These are phyloP conservation scores for Bombus picipes DNA, from an alignment of 1,140 invertebrate genomes.

Conservation along the genomic window DNA sequence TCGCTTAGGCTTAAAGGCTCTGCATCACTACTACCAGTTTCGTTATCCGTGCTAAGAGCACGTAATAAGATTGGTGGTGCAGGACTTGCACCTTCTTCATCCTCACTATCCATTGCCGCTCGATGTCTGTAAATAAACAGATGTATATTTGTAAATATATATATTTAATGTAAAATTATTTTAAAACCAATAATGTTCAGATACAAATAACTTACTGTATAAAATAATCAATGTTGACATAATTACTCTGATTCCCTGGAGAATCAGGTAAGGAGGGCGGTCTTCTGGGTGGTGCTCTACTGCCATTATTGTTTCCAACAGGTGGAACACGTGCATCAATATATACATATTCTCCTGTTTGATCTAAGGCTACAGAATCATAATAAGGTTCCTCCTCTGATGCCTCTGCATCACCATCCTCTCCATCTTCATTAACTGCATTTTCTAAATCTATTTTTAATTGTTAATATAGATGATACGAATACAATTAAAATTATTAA, in stretches of 20 bases:
- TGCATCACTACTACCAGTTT: conserved; percentile 81
- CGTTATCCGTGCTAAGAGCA: conserved; percentile 80
- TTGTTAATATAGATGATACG: background rate
- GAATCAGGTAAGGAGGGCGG: conserved; percentile 87
- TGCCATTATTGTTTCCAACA: conserved; percentile 73
- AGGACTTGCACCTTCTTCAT: conserved; percentile 79
- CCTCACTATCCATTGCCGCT: conserved; percentile 80
- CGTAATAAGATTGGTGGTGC: conserved; percentile 79
- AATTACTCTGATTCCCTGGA: conserved; percentile 90
- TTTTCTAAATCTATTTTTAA: conserved; percentile 75
- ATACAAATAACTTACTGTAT: conserved; percentile 86
- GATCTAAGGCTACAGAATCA: conserved; percentile 91
- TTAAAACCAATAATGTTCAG: background rate
- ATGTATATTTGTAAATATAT: conserved; percentile 89
- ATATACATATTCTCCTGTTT: conserved; percentile 90
- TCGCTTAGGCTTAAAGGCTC: conserved; percentile 81
- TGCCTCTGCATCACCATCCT: conserved; percentile 83
- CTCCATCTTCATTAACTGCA: conserved; percentile 75
- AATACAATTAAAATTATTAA: background rate
- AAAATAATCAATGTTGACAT: conserved; percentile 95
- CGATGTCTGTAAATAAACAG: conserved; percentile 73
- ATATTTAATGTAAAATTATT: conserved; percentile 85
- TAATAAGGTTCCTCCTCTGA: conserved; percentile 89
- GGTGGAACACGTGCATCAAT: conserved; percentile 85
- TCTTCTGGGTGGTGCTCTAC: conserved; percentile 73